Evolutionary conservation across 1,140 invertebrate genomes (phyloP).

Genomic region (Magallana gigas): DNA sequence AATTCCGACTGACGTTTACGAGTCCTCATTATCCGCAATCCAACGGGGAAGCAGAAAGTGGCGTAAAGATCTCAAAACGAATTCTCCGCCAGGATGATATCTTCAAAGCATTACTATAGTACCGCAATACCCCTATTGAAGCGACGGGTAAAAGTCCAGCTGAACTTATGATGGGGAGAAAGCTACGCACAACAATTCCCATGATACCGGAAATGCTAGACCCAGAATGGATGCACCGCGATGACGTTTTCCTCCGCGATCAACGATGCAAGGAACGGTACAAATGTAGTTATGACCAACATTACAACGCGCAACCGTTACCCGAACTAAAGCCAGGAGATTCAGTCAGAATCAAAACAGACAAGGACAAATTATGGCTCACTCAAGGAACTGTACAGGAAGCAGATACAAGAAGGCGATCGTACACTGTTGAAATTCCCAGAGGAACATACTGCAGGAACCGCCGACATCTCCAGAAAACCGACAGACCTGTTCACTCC

Average conservation of each 20-base stretch:
- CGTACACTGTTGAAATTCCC: constrained; percentile 12
- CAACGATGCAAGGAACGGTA: constrained; percentile 5
- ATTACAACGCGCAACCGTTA: background rate
- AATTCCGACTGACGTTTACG: constrained; percentile 41
- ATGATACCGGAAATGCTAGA: background rate
- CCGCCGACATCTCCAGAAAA: constrained; percentile 29
- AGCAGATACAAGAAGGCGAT: background rate
- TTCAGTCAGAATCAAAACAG: constrained; percentile 22
- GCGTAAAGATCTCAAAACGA: constrained; percentile 47
- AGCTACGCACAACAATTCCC: constrained; percentile 30
- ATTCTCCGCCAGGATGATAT: constrained; percentile 45
- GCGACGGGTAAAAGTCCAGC: constrained; percentile 46
- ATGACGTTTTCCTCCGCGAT: constrained; percentile 8
- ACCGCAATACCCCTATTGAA: constrained; percentile 36
- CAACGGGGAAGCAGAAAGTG: constrained; percentile 47
- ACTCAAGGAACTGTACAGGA: background rate
- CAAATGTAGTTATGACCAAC: background rate
- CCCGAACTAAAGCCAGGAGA: constrained; percentile 36
- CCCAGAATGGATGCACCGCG: constrained; percentile 28
- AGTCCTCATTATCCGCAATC: constrained; percentile 53
- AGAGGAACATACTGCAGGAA: constrained; percentile 28
- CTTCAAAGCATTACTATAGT: constrained; percentile 40
- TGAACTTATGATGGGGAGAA: constrained; percentile 49
- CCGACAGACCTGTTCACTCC: background rate
- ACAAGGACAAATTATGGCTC: constrained; percentile 41